A percentile compares a stretch with the other conserved stretches of the same genome.
These are phyloP conservation scores for Hydriomena furcata DNA, from an alignment of 2,888 invertebrate genomes.

Conservation along the genomic window DNA sequence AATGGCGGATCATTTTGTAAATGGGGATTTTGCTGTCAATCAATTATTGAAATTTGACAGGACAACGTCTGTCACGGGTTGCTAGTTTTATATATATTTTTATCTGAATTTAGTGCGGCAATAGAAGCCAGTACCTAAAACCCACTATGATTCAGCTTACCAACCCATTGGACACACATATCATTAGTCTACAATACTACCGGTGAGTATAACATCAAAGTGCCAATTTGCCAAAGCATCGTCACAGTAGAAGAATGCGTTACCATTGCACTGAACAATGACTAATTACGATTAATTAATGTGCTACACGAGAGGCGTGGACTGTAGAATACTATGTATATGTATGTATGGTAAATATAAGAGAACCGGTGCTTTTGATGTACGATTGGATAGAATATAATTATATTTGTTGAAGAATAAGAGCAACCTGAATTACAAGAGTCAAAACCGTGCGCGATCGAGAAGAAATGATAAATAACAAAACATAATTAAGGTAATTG, in stretches of 20 bases:
- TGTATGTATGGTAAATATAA: neutral
- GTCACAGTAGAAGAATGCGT: slow-evolving; percentile 20
- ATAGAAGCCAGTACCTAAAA: too few species aligned
- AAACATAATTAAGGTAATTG: too few species aligned
- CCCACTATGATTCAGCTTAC: neutral
- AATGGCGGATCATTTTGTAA: too few species aligned
- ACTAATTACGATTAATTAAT: slow-evolving; percentile 25
- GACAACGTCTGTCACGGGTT: too few species aligned
- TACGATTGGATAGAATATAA: neutral
- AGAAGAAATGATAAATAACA: too few species aligned
- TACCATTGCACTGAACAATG: slow-evolving; percentile 21
- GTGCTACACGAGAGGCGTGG: slow-evolving; percentile 15
- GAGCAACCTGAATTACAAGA: too few species aligned
- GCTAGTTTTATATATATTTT: too few species aligned
- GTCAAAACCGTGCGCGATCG: too few species aligned
- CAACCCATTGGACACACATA: neutral
- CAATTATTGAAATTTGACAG: too few species aligned
- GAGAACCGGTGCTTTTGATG: slow-evolving; percentile 6
- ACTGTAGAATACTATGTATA: slow-evolving; percentile 1
- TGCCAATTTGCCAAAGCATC: slow-evolving; percentile 10
- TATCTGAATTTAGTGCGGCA: too few species aligned
- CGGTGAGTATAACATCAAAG: slow-evolving; percentile 11
- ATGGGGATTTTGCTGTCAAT: too few species aligned
- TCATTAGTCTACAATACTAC: slow-evolving; percentile 7
- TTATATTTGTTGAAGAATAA: too few species aligned